Evolutionary conservation across 2,113 vertebrate genomes (phyloP), one percentile per base, ranked within the genome.

Genomic region (Probosciger aterrimus): DNA sequence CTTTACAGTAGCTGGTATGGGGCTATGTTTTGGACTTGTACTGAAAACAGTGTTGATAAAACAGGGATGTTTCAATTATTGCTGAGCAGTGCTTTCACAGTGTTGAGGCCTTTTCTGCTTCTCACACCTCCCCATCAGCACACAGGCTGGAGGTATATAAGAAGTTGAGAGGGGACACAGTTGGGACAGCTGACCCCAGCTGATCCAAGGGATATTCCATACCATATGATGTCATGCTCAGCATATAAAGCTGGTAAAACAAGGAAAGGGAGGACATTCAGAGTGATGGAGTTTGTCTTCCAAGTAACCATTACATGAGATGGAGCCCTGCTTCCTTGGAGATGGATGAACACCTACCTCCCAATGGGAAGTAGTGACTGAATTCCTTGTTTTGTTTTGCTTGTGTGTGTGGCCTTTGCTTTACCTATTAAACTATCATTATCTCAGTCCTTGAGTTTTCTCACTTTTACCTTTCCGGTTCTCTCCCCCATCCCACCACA

Each of bases 271-370:
- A 22, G 14, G 74, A 55, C 14, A 23, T 69, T 75, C 53, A 86
- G 47, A 74, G 47, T 5, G 22, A 75, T 69, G 69, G 12, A 37
- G 16, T 63, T 81, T 69, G 18, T 69, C 47, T 63, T 81, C 14
- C n/a, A 33, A 35, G 46, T 35, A 47, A 33, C n/a, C 0, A 0
- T 19, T 37, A 53, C 2, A 6, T 37, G 8, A 28, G 41, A 75
- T 43, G 22, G 46, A 37, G 53, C 31, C 46, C 46, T 57, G 79
- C n/a, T 55, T 27, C 23, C 35, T 18, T 28, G 31, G 18, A 22
- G 31, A 68, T 62, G n/a, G n/a, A 53, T 46, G 20, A 91, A 81
- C 18, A 81, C 47, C 16, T 63, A n/a, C 24, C 60, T 47, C 25
- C 25, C 39, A 12, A 10, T 12, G 35, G 63, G 19, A 73, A 76